Evolutionary conservation across 1,140 invertebrate species (phyloP).

Genomic region (Colletes latitarsis): DNA sequence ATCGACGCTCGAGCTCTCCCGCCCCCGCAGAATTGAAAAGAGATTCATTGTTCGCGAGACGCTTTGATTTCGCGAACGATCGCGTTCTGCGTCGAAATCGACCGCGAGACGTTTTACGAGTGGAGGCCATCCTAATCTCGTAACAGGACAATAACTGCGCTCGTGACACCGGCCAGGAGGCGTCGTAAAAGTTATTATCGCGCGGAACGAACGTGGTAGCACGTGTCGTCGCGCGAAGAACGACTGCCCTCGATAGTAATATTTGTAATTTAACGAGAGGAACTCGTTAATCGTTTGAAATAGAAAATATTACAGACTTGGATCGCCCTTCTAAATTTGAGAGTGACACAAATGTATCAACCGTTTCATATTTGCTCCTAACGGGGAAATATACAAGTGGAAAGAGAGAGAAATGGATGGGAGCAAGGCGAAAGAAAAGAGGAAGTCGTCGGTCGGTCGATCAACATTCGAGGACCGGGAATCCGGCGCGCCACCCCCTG

Average conservation of each 20-base stretch:
- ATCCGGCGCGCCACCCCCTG: conserved; percentile 72
- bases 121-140: conserved; percentile 36
- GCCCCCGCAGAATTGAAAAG: not conserved
- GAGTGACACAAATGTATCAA: too few relatives aligned
- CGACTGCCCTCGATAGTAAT: too few relatives aligned
- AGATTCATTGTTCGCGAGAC: conserved; percentile 3
- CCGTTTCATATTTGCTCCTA: not conserved
- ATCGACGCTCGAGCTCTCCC: not conserved
- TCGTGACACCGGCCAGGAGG: conserved; percentile 29
- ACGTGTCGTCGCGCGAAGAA: conserved; percentile 22
- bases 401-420: conserved; percentile 36
- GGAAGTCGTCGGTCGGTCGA: conserved; percentile 54
- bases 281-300: too few relatives aligned
- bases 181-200: conserved; percentile 63
- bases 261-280: too few relatives aligned
- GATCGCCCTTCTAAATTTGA: too few relatives aligned
- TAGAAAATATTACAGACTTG: too few relatives aligned
- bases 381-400: not conserved
- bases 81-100: not conserved
- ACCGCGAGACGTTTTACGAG: conserved; percentile 50
- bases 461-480: conserved; percentile 67
- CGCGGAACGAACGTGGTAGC: conserved; percentile 45
- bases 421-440: conserved; percentile 24
- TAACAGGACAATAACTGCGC: conserved; percentile 37
- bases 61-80: conserved; percentile 8